Base-by-base conservation (phyloP, 1,140 invertebrate species). In the Nilaparvata lugens region DNA sequence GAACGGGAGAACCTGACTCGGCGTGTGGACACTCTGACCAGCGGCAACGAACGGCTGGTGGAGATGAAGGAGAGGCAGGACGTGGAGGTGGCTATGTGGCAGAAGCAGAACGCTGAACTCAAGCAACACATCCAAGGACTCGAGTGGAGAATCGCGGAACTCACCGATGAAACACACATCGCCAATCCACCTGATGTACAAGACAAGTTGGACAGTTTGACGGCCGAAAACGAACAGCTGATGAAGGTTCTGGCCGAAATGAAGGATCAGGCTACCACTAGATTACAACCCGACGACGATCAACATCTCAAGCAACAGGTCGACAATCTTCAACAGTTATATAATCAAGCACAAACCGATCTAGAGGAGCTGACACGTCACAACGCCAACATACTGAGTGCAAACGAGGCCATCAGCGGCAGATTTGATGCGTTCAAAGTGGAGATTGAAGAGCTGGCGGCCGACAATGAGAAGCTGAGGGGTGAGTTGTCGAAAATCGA, bases 1-100 rank as follows among this genome's bases (percentile, higher is more conserved):
- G 88, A 91, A 61, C 87, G 84, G 67, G 82, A 84, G 60, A 75
- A 76, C 64, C 67, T 89, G 5, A 62, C 77, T 16, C 88, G 90
- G 66, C 80, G 81, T 70, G 79, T 91, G 55, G 88, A 91, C 63
- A 79, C 88, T 5, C 71, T 93, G 9, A 82, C 82, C 2, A 77
- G 82, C 18, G 86, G 87, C n/a, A 90, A 91, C 69, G 87, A 91
- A 38, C 79, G 82, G 52, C 80, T 89, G 64, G 71, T 83, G 2
- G 87, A 91, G 68, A 81, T 86, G 72, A 91, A 91, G 73, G 88
- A 91, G 70, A 83, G 84, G 61, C 83, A 89, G 72, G 87, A 90
- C 64, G 77, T 76, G 66, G 83, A 86, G 70, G 66, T 78, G 0
- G 79, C 86, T 64, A 77, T 86, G 64, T 83, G 83, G 71, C 82